Percentiles rank a stretch among this genome's conserved stretches.
Evolutionary conservation across 2,113 vertebrate species (phyloP).

Genomic region (Zosterops pallidus): DNA sequence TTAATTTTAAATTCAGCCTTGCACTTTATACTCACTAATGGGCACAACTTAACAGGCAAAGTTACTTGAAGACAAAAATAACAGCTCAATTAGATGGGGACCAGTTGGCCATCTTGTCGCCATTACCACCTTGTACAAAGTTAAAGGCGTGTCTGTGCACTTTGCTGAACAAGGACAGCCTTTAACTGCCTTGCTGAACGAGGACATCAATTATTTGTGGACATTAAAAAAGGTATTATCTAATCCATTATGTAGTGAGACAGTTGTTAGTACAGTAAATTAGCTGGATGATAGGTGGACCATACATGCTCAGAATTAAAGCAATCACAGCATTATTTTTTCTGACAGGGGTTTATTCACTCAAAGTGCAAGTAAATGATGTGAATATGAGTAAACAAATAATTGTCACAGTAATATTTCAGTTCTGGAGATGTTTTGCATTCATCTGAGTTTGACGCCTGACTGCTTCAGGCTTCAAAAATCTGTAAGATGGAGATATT

Average conservation of each 20-base stretch:
- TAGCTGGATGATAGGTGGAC: not conserved
- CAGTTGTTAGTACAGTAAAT: conserved; percentile 39
- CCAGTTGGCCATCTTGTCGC: not conserved
- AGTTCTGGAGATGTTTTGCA: not conserved
- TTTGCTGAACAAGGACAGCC: not conserved
- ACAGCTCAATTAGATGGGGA: not conserved
- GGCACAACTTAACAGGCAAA: not conserved
- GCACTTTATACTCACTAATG: not conserved
- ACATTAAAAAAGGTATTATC: not conserved
- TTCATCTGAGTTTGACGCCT: not conserved
- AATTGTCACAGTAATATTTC: not conserved
- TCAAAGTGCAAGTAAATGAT: not conserved
- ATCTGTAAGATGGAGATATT: not conserved
- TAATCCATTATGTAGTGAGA: conserved; percentile 19
- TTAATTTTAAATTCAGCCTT: not conserved
- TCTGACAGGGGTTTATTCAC: not conserved
- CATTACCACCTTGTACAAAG: not conserved
- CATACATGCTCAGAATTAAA: not conserved
- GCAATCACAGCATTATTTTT: not conserved
- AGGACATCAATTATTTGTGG: conserved; percentile 12
- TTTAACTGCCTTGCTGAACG: not conserved
- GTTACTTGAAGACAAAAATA: not conserved
- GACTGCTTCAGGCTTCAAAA: not conserved
- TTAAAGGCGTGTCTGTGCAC: not conserved
- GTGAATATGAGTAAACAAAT: not conserved